Evolutionary conservation across 2,888 invertebrate genomes (phyloP).

Genomic region (Trissonchulus latispiculum): DNA sequence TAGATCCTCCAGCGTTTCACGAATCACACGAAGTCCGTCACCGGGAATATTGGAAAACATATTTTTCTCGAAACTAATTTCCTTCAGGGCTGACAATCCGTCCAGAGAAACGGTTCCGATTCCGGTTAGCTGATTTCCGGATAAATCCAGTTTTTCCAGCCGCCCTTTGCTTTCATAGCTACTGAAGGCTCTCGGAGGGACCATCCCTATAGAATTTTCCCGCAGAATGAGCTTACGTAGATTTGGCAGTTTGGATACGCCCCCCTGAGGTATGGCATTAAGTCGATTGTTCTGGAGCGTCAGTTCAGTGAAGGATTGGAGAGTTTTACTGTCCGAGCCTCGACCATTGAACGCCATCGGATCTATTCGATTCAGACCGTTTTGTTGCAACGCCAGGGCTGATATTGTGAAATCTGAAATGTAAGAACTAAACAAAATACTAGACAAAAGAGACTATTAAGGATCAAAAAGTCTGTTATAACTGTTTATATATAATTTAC

Average conservation of each 20-base stretch:
- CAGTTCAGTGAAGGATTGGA: conserved; percentile 32
- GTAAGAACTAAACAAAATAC: too few species aligned
- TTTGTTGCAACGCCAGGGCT: conserved; percentile 32
- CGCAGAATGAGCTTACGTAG: conserved; percentile 28
- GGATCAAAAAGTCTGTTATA: too few species aligned
- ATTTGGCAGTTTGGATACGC: conserved; percentile 20
- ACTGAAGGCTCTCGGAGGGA: conserved; percentile 33
- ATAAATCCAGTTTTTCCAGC: conserved; percentile 32
- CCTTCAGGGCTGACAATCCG: conserved; percentile 32
- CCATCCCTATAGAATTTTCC: conserved; percentile 33
- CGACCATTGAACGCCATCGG: conserved; percentile 31
- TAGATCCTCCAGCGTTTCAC: conserved; percentile 33
- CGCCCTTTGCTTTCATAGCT: conserved; percentile 31
- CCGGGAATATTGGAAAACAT: conserved; percentile 32
- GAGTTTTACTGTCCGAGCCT: conserved; percentile 22
- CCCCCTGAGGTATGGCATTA: conserved; percentile 17
- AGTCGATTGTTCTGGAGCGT: conserved; percentile 35
- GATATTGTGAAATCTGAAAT: conserved; percentile 2
- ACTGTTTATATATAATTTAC: too few species aligned
- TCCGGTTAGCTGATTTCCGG: conserved; percentile 13
- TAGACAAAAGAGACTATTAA: too few species aligned
- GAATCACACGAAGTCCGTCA: conserved; percentile 29
- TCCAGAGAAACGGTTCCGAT: conserved; percentile 6
- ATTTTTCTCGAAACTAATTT: conserved; percentile 37
- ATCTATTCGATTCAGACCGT: conserved; percentile 33